Evolutionary conservation across 2,797 vertebrate genomes (phyloP), one percentile per base, ranked within the genome.

Genomic region (Pipistrellus pygmaeus): DNA sequence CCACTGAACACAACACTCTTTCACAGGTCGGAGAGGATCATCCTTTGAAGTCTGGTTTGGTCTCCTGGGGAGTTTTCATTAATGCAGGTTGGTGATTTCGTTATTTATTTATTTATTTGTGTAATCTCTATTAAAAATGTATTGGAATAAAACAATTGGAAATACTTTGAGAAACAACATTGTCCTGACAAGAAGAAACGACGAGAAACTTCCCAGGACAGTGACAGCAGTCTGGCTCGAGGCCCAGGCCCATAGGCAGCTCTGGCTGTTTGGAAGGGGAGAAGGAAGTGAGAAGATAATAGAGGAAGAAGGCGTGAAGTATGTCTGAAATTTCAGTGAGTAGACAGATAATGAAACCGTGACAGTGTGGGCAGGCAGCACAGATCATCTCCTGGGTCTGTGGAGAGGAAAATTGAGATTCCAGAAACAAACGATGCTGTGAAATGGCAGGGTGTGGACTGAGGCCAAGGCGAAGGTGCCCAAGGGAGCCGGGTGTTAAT

Each of bases 361-460:
- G 64, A 66, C 21, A 20, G 90, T 91, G 64, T 17, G 55, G 93
- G 90, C 78, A 91, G 94, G 78, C 93, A 86, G 97, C 91, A 86
- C 90, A 96, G 96, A 97, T 95, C 13, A 94, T 97, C 95, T 97
- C 94, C 88, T 95, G 95, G 94, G 94, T 96, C 95, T 91, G 62
- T 95, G 90, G 94, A 96, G 95, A 97, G 95, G 96, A 96, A 97
- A 97, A 97, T 95, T 97, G 97, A 97, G 97, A 97, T 78, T 90
- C 95, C 6, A 75, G 93, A 97, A 97, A 97, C 88, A 97, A 96
- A 96, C 91, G 97, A 94, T 96, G 85, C 75, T 73, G 78, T 96
- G 89, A 97, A 96, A 96, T 78, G 66, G 83, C 94, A 96, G 83
- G 88, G 38, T 72, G 30, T 55, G 27, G 93, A 84, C 75, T 92